These are phyloP conservation scores for Hypsibius dujardini DNA, from an alignment of 1,140 invertebrate species.

Conservation along the genomic window DNA sequence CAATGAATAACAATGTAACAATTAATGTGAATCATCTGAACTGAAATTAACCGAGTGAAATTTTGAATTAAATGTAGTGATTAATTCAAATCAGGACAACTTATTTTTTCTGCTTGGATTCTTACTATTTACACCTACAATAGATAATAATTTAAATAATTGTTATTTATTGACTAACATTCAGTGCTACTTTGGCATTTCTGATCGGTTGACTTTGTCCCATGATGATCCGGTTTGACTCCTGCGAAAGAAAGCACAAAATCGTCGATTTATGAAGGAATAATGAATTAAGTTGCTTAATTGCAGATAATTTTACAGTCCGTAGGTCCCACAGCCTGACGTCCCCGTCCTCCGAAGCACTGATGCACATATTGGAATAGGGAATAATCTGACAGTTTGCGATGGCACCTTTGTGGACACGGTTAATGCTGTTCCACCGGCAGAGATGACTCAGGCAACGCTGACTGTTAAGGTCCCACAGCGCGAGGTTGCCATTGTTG, in stretches of 20 bases:
- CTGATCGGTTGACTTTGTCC: background rate
- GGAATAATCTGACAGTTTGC: constrained; percentile 1
- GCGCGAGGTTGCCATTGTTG: background rate
- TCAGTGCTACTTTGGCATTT: constrained; percentile 4
- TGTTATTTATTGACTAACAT: background rate
- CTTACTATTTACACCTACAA: background rate
- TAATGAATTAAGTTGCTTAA: background rate
- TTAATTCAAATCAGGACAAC: too few relatives aligned
- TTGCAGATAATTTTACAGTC: background rate
- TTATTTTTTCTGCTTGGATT: too few relatives aligned
- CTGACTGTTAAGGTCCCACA: background rate
- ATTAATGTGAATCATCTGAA: too few relatives aligned
- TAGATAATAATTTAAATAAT: background rate
- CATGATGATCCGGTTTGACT: background rate
- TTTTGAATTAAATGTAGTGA: too few relatives aligned
- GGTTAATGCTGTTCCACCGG: background rate
- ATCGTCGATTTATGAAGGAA: background rate
- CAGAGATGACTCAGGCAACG: background rate
- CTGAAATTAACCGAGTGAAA: too few relatives aligned
- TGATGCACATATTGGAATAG: background rate
- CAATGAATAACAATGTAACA: too few relatives aligned
- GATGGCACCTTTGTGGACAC: background rate
- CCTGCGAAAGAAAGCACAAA: constrained; percentile 6
- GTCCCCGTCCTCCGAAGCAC: background rate
- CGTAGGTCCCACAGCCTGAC: background rate